Evolutionary conservation across 92 coral and sea anemone genomes (phyloP).

Genomic region (Siderastrea radians): DNA sequence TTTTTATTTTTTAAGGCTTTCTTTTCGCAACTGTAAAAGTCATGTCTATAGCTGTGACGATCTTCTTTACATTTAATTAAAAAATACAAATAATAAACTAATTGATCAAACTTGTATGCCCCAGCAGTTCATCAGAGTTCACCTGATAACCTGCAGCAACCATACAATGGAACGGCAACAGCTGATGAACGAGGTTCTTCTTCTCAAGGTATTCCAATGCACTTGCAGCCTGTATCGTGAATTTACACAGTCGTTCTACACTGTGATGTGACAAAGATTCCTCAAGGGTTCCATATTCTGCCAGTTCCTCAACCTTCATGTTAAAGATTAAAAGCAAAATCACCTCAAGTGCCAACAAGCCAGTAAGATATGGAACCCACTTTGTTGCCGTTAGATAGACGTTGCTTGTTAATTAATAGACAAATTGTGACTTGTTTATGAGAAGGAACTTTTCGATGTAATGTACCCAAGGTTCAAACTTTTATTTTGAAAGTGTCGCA

Average conservation of each 20-base stretch:
- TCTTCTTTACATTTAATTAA: too few species aligned
- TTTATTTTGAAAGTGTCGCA: too few species aligned
- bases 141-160: slow-evolving; percentile 17
- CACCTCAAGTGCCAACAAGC: neutral
- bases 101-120: too few species aligned
- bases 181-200: slow-evolving; percentile 5
- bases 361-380: neutral
- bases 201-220: slow-evolving; percentile 30
- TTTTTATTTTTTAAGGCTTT: too few species aligned
- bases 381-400: neutral
- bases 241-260: slow-evolving; percentile 21
- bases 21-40: too few species aligned
- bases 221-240: slow-evolving; percentile 30
- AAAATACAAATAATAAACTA: too few species aligned
- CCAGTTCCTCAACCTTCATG: slow-evolving; percentile 23
- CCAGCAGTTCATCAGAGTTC: neutral
- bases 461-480: too few species aligned
- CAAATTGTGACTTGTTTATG: too few species aligned
- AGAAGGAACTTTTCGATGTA: too few species aligned
- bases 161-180: neutral
- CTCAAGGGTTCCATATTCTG: slow-evolving; percentile 13
- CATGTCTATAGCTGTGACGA: too few species aligned
- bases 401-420: too few species aligned
- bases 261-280: neutral
- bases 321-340: neutral